Evolutionary conservation across 1,140 invertebrate genomes (phyloP).

Genomic region (Lasioglossum baleicum): DNA sequence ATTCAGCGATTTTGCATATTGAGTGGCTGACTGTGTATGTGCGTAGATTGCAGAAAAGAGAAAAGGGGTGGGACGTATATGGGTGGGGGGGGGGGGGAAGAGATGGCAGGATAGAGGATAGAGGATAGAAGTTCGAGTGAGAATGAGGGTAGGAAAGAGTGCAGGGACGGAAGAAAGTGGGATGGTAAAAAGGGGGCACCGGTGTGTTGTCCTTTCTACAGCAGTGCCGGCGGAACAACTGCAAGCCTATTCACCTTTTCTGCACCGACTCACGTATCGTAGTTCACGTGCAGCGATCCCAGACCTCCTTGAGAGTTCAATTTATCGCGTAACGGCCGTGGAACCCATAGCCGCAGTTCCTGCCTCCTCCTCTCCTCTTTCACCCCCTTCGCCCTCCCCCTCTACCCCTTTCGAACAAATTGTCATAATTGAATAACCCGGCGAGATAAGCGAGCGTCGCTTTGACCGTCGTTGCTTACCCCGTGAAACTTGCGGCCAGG

Average conservation of each 20-base stretch:
- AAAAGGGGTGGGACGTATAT: slow-evolving; percentile 7
- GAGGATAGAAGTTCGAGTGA: neutral
- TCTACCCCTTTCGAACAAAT: slow-evolving; percentile 32
- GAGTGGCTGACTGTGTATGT: slow-evolving; percentile 50
- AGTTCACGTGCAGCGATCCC: slow-evolving; percentile 46
- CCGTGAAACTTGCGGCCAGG: slow-evolving; percentile 28
- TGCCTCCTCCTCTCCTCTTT: too few relatives aligned
- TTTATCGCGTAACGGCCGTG: slow-evolving; percentile 60
- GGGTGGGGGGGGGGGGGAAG: neutral
- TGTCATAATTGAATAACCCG: slow-evolving; percentile 65
- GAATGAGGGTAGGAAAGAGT: neutral
- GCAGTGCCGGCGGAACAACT: slow-evolving; percentile 34
- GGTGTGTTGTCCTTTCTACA: slow-evolving; percentile 47
- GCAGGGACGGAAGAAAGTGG: neutral
- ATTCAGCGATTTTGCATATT: slow-evolving; percentile 79
- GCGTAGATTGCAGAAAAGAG: slow-evolving; percentile 45
- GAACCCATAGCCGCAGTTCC: slow-evolving; percentile 18
- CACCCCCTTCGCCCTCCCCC: too few relatives aligned
- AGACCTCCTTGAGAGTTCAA: slow-evolving; percentile 63
- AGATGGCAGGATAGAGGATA: neutral
- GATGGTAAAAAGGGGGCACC: slow-evolving; percentile 15
- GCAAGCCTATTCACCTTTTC: slow-evolving; percentile 60
- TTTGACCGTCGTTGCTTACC: slow-evolving; percentile 51
- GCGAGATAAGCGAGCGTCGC: slow-evolving; percentile 58
- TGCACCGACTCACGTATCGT: slow-evolving; percentile 52